These are phyloP conservation scores for Encarsia formosa DNA, from an alignment of 2,888 invertebrate genomes.

Conservation along the genomic window DNA sequence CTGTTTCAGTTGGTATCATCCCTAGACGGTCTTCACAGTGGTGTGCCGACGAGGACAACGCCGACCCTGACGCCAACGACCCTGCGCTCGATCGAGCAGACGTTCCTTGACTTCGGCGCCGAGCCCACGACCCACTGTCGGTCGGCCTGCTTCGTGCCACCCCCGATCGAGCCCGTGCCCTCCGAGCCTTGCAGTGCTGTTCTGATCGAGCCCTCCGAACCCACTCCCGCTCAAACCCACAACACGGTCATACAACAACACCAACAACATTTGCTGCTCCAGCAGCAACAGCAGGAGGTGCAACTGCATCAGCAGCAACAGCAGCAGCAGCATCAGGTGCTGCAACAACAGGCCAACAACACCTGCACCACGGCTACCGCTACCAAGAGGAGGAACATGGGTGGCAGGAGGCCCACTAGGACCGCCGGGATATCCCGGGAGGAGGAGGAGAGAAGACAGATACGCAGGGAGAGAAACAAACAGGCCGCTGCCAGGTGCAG, in stretches of 20 bases:
- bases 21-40: slow-evolving; percentile 81
- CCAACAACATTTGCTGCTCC: slow-evolving; percentile 43
- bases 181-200: slow-evolving; percentile 48
- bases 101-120: slow-evolving; percentile 80
- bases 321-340: slow-evolving; percentile 53
- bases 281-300: slow-evolving; percentile 20
- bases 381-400: slow-evolving; percentile 69
- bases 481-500: slow-evolving; percentile 96
- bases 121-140: slow-evolving; percentile 70
- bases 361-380: slow-evolving; percentile 30
- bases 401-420: slow-evolving; percentile 76
- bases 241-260: slow-evolving; percentile 32
- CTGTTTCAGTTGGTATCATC: slow-evolving; percentile 71
- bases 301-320: slow-evolving; percentile 23
- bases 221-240: slow-evolving; percentile 41
- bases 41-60: slow-evolving; percentile 88
- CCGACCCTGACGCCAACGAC: slow-evolving; percentile 93
- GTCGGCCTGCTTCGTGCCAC: slow-evolving; percentile 93
- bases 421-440: slow-evolving; percentile 79
- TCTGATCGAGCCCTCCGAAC: slow-evolving; percentile 52
- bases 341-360: slow-evolving; percentile 18
- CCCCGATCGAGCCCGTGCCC: slow-evolving; percentile 58
- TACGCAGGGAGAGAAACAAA: slow-evolving; percentile 92
- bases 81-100: slow-evolving; percentile 85
- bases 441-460: slow-evolving; percentile 83